These are phyloP conservation scores for Lasioglossum vierecki DNA, from an alignment of 2,888 invertebrate species.

Conservation along the genomic window DNA sequence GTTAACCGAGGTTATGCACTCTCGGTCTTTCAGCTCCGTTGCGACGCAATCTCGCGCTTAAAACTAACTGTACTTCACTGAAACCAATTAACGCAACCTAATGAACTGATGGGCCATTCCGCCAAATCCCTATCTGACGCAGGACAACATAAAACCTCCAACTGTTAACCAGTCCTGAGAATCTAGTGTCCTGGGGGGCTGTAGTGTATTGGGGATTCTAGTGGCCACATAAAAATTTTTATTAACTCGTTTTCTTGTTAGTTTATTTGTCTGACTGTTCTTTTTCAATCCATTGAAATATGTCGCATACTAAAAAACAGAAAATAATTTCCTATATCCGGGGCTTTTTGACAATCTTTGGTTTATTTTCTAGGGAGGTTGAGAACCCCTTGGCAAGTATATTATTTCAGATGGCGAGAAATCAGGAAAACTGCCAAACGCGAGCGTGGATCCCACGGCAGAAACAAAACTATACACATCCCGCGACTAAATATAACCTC, in stretches of 20 bases:
- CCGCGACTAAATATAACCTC: conserved; percentile 56
- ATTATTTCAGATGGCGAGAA: conserved; percentile 61
- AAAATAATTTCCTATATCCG: too few species aligned
- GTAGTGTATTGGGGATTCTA: background rate
- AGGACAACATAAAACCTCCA: background rate
- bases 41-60: conserved; percentile 30
- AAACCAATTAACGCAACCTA: conserved; percentile 12
- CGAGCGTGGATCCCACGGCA: conserved; percentile 27
- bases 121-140: background rate
- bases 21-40: background rate
- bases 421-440: conserved; percentile 43
- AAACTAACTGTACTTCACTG: conserved; percentile 52
- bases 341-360: background rate
- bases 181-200: too few species aligned
- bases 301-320: too few species aligned
- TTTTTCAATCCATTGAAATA: too few species aligned
- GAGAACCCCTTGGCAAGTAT: conserved; percentile 24
- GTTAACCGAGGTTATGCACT: conserved; percentile 73
- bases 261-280: too few species aligned
- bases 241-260: too few species aligned
- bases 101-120: background rate
- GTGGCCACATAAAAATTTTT: background rate
- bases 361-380: background rate
- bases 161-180: background rate
- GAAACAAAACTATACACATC: conserved; percentile 46